These are phyloP conservation scores for Fistularia tabacaria DNA, from an alignment of 2,797 vertebrate species.

Conservation along the genomic window DNA sequence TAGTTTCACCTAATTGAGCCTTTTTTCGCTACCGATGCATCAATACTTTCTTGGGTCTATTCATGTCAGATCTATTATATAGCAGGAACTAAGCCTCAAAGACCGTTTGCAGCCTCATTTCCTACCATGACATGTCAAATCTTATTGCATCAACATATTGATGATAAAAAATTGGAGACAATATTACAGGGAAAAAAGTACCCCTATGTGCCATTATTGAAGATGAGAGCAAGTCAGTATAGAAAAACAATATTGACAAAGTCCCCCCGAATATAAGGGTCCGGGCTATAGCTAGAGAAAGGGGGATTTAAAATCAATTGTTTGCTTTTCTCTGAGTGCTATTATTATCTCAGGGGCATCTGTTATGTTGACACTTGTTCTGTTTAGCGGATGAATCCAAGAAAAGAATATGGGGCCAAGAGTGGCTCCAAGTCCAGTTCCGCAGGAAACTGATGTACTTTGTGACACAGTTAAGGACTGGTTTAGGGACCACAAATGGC, in stretches of 20 bases:
- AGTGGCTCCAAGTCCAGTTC: background rate
- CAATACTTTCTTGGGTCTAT: too few relatives aligned
- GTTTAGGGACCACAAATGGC: background rate
- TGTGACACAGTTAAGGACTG: background rate
- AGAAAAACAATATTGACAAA: conserved; percentile 1
- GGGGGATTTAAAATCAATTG: conserved; percentile 49
- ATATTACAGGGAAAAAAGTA: too few relatives aligned
- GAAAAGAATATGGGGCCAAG: background rate
- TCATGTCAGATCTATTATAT: too few relatives aligned
- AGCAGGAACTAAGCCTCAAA: too few relatives aligned
- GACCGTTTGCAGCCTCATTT: too few relatives aligned
- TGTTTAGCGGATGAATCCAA: background rate
- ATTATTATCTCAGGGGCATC: conserved; percentile 52
- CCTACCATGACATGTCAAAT: too few relatives aligned
- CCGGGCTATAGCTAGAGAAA: background rate
- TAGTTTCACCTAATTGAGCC: too few relatives aligned
- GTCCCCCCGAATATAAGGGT: background rate
- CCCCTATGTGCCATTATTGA: too few relatives aligned
- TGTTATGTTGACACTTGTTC: conserved; percentile 53
- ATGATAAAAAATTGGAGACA: too few relatives aligned
- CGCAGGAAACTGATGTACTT: background rate
- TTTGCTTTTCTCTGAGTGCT: conserved; percentile 42
- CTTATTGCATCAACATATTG: too few relatives aligned
- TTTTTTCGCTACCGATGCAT: too few relatives aligned
- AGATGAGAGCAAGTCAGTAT: background rate